Evolutionary conservation across 2,888 invertebrate species (phyloP).

Genomic region (Spialia ferax): DNA sequence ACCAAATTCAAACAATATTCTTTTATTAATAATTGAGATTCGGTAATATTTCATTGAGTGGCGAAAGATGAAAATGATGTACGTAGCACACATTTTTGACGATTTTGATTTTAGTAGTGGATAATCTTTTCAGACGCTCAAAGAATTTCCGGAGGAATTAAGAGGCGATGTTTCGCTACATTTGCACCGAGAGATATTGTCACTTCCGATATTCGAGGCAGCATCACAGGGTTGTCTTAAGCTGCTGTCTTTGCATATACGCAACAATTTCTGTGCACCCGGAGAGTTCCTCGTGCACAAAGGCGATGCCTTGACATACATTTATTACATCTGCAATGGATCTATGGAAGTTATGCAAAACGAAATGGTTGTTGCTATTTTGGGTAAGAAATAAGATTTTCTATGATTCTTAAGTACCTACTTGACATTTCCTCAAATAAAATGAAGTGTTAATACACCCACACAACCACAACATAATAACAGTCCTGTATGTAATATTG

Average conservation of each 20-base stretch:
- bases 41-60: background rate
- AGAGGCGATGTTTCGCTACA: constrained; percentile 98
- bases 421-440: background rate
- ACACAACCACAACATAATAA: too few species aligned
- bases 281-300: constrained; percentile 98
- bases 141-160: constrained; percentile 98
- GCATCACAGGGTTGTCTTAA: constrained; percentile 98
- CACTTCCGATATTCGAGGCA: constrained; percentile 97
- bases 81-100: background rate
- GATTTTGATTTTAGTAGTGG: constrained; percentile 37
- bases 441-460: too few species aligned
- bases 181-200: constrained; percentile 97
- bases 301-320: constrained; percentile 97
- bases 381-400: constrained; percentile 89
- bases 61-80: constrained; percentile 11
- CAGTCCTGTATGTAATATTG: too few species aligned
- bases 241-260: constrained; percentile 95
- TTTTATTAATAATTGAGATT: constrained; percentile 13
- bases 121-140: constrained; percentile 89
- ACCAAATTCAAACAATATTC: constrained; percentile 10
- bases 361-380: constrained; percentile 98
- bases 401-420: background rate
- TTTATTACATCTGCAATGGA: constrained; percentile 98
- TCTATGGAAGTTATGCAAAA: constrained; percentile 99
- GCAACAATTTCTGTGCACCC: constrained; percentile 98